Evolutionary conservation across 2,797 vertebrate genomes (phyloP).

Genomic region (Monodelphis domestica): DNA sequence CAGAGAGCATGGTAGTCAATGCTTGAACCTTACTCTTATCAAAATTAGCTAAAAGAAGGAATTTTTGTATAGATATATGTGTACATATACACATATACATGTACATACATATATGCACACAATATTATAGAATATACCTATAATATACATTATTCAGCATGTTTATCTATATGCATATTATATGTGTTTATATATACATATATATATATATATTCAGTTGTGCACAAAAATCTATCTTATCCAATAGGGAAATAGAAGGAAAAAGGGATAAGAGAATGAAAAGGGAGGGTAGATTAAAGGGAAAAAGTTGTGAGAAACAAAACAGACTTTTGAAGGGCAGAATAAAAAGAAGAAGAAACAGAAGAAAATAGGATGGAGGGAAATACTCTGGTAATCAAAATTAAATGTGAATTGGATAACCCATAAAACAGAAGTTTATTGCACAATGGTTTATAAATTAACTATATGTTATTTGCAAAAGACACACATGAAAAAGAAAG

Average conservation of each 20-base stretch:
- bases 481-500: not conserved
- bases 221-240: not conserved
- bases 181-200: rapidly evolving
- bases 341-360: not conserved
- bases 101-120: not conserved
- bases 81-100: rapidly evolving
- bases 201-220: not conserved
- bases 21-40: too few relatives aligned
- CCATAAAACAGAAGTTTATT: not conserved
- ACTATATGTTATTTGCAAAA: not conserved
- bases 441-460: not conserved
- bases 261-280: not conserved
- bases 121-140: too few relatives aligned
- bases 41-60: too few relatives aligned
- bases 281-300: not conserved
- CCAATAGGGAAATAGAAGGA: not conserved
- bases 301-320: not conserved
- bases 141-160: too few relatives aligned
- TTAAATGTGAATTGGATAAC: not conserved
- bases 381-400: not conserved
- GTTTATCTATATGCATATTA: not conserved
- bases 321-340: too few relatives aligned
- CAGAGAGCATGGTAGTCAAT: too few relatives aligned
- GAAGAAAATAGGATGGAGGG: not conserved
- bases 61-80: not conserved